Conservation (phyloP, 2,797 vertebrate genomes). For the Peromyscus melanophrys region DNA sequence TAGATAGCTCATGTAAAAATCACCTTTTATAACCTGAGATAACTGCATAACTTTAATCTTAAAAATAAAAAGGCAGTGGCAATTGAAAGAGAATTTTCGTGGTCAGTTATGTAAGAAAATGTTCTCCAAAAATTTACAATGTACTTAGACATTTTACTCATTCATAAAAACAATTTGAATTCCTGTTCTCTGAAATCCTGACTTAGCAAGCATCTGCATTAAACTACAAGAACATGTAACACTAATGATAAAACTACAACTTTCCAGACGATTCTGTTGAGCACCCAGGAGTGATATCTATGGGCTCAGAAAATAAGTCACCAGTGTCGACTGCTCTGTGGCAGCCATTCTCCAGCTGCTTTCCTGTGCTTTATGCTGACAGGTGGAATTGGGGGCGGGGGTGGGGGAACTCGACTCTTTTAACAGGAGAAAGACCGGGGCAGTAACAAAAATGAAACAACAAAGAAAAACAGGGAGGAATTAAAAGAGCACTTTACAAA, state of each 20-base stretch:
- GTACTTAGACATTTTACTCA: background rate
- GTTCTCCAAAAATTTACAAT: background rate
- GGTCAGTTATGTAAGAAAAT: background rate
- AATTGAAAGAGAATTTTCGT: background rate
- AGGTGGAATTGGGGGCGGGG: fast-evolving
- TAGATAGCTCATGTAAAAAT: background rate
- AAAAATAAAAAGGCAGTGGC: background rate
- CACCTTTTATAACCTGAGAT: background rate
- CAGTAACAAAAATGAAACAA: background rate
- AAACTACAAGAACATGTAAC: background rate
- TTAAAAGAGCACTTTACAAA: background rate
- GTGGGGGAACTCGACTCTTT: background rate
- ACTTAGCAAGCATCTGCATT: background rate
- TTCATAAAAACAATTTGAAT: background rate
- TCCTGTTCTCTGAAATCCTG: background rate
- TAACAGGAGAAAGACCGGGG: background rate
- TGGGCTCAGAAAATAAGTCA: background rate
- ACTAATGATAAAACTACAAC: background rate
- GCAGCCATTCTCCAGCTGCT: background rate
- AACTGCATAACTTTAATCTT: background rate
- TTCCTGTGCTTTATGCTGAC: too few species aligned
- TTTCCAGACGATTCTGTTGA: background rate
- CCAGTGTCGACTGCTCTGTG: background rate
- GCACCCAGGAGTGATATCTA: background rate
- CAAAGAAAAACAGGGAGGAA: background rate